phyloP scores from a whole-genome alignment of 2,797 vertebrate genomes.

The Epinephelus malabaricus region DNA sequence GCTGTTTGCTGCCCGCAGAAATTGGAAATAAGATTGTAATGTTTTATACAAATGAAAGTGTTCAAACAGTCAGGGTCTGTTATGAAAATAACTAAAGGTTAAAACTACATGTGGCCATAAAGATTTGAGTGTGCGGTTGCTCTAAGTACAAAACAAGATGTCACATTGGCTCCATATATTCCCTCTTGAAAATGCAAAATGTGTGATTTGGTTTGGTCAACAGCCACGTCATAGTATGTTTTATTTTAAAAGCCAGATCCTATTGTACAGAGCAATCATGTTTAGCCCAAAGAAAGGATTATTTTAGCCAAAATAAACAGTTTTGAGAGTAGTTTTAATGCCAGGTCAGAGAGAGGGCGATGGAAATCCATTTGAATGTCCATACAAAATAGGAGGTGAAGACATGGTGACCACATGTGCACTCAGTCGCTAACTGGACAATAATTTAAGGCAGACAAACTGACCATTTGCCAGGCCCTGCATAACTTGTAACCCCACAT shows the following conservation, averaged over 20 bases:
- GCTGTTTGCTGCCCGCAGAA: slow-evolving; percentile 41
- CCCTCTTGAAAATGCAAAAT: background rate
- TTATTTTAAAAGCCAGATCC: background rate
- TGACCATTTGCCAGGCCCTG: background rate
- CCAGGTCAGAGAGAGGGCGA: background rate
- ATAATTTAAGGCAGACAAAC: background rate
- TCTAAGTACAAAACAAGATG: background rate
- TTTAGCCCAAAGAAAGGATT: background rate
- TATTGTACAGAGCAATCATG: background rate
- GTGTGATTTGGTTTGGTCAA: slow-evolving; percentile 11
- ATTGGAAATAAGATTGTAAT: slow-evolving; percentile 4
- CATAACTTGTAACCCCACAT: background rate
- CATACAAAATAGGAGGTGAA: background rate
- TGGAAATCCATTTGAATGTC: background rate
- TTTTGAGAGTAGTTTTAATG: background rate
- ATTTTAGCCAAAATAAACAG: background rate
- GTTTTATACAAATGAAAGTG: slow-evolving; percentile 33
- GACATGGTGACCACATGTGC: background rate
- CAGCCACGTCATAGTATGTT: background rate
- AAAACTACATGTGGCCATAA: background rate
- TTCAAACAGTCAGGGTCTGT: background rate
- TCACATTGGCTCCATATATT: background rate
- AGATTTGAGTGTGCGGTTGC: background rate
- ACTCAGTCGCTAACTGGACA: background rate
- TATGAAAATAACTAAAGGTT: slow-evolving; percentile 9